These are phyloP conservation scores for Enteromius trimaculatus DNA, from an alignment of 2,797 vertebrate species.

Conservation along the genomic window DNA sequence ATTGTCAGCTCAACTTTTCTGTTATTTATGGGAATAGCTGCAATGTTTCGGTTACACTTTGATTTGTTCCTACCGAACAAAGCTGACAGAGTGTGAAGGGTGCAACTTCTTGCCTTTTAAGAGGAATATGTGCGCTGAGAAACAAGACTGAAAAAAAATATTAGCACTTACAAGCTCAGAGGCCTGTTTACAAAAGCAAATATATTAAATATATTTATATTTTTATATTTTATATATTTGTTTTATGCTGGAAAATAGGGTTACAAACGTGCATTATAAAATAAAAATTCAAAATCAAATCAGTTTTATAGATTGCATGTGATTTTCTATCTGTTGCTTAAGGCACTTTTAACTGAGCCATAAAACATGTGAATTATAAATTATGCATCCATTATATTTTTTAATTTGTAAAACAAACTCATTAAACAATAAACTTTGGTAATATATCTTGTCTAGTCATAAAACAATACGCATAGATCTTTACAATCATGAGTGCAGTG, in stretches of 20 bases:
- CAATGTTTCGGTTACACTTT: neutral
- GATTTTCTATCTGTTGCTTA: neutral
- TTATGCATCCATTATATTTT: constrained; percentile 24
- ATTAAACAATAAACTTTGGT: constrained; percentile 12
- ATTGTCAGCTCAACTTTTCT: constrained; percentile 1
- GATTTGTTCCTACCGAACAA: neutral
- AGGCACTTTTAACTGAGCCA: constrained; percentile 1
- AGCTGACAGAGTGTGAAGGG: neutral
- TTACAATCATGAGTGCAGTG: constrained; percentile 19
- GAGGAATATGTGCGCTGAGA: neutral
- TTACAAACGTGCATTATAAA: neutral
- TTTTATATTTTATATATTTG: neutral
- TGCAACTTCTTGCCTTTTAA: neutral
- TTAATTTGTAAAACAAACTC: constrained; percentile 39
- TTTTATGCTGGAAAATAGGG: neutral
- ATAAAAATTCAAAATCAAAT: no score
- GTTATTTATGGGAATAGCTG: constrained; percentile 1
- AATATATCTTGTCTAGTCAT: constrained; percentile 30
- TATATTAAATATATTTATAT: neutral
- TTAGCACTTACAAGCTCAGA: neutral
- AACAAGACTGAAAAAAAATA: constrained; percentile 3
- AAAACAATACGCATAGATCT: constrained; percentile 11
- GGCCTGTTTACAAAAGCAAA: neutral
- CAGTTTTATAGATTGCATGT: no score
- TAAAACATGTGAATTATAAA: constrained; percentile 21